These are phyloP conservation scores for Emydocephalus ijimae DNA, from an alignment of 2,113 vertebrate species.

Conservation along the genomic window DNA sequence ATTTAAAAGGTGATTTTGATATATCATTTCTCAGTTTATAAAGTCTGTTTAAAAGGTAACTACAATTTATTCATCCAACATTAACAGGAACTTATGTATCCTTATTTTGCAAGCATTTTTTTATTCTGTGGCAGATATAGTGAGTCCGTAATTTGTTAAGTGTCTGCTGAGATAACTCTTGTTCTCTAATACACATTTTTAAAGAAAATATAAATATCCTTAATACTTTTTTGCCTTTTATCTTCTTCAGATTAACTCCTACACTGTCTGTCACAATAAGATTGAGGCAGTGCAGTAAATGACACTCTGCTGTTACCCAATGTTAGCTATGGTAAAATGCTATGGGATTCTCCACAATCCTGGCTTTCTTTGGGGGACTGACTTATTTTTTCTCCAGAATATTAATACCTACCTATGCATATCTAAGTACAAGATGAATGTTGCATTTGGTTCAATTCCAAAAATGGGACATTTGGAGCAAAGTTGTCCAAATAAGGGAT, in stretches of 20 bases:
- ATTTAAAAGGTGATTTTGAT: background rate
- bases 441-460: background rate
- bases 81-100: background rate
- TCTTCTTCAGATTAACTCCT: background rate
- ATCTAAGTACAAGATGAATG: background rate
- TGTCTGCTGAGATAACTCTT: background rate
- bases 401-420: background rate
- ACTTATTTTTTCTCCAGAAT: background rate
- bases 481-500: background rate
- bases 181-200: background rate
- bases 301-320: background rate
- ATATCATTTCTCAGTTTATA: background rate
- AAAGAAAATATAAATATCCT: background rate
- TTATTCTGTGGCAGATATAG: background rate
- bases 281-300: background rate
- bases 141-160: background rate
- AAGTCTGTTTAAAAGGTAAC: background rate
- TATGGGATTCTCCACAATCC: background rate
- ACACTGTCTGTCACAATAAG: no score
- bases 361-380: background rate
- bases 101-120: background rate
- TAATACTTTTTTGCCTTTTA: background rate
- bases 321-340: background rate
- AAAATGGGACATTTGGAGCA: background rate
- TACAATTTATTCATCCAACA: background rate